Percentiles rank a stretch among this genome's conserved stretches.
Conservation (phyloP, 1,140 invertebrate species). For the Bombyx mandarina region DNA sequence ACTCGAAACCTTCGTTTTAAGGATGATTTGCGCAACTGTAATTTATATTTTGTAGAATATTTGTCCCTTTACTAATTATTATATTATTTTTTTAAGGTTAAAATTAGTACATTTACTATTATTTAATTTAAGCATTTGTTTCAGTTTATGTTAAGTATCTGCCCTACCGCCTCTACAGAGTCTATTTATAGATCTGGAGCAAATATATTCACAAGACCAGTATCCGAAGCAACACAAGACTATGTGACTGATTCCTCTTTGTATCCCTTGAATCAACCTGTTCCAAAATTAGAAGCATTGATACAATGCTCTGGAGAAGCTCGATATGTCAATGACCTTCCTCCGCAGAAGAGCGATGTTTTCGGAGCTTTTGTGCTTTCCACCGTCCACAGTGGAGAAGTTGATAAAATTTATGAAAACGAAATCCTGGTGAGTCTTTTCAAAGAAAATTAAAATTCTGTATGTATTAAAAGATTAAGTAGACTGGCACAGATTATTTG, state of each 20-base stretch:
- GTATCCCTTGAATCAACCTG: constrained; percentile 81
- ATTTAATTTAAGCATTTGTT: constrained; percentile 7
- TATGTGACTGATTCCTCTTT: constrained; percentile 76
- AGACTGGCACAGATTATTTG: too few relatives aligned
- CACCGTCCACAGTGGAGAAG: constrained; percentile 67
- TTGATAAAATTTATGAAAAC: constrained; percentile 71
- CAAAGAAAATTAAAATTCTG: too few relatives aligned
- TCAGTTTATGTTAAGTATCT: constrained; percentile 71
- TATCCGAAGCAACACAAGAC: constrained; percentile 78
- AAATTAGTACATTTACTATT: neutral
- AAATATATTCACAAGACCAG: constrained; percentile 67
- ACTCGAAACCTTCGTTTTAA: too few relatives aligned
- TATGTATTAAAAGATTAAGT: too few relatives aligned
- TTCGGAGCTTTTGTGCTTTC: constrained; percentile 77
- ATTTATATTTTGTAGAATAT: too few relatives aligned
- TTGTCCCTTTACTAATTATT: too few relatives aligned
- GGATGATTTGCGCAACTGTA: too few relatives aligned
- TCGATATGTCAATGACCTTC: constrained; percentile 77
- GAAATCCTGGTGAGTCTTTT: constrained; percentile 71
- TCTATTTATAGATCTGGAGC: constrained; percentile 63
- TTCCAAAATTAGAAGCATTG: constrained; percentile 80
- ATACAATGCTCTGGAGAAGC: constrained; percentile 81
- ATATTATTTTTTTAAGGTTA: too few relatives aligned
- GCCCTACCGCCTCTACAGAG: constrained; percentile 38
- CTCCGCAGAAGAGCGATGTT: constrained; percentile 71